Evolutionary conservation across 1,140 invertebrate genomes (phyloP), one percentile per base, ranked within the genome.

Genomic region (Laupala kohalensis): DNA sequence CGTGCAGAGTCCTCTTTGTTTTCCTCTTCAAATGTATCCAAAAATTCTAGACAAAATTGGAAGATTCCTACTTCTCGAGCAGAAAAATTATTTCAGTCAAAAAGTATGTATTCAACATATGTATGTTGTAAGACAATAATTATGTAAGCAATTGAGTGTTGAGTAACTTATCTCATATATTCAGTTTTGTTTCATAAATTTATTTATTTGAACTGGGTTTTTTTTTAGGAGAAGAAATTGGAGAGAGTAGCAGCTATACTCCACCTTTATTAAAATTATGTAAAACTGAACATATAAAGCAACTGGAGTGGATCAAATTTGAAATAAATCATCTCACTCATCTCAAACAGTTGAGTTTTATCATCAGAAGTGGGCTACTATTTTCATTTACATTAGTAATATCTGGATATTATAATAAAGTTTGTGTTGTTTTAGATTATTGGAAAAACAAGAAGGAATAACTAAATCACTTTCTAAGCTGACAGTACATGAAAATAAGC

Each of bases 261-360:
- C 37, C 37, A 13, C 4, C 37, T 76, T 25, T 76, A 75, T n/a
- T 76, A 69, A 19, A 77, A 76, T 72, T 78, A 78, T 0, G 80
- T 78, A 30, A 80, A 77, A 81, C 80, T 77, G 83, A 85, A 72
- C 82, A 81, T 73, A 80, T 78, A 73, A 84, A 83, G 75, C 83
- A 84, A 69, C 72, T 84, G 13, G 75, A 80, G 19, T 84, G 83
- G 83, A 84, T 85, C 29, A 81, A 79, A n/a, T 83, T 79, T 72
- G 82, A 84, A 75, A 84, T 85, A 13, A 79, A 79, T 71, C 83
- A 84, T 73, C 73, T 85, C 3, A 81, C 78, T 23, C 83, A 83
- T 74, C 75, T 85, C 6, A 84, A 84, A 76, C 80, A 79, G 78
- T 81, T 71, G 63, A 64, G 70, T 71, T n/a, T n/a, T n/a, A n/a